Percentiles rank a stretch among this genome's conserved stretches.
Conservation (phyloP, 2,113 vertebrate species). For the Nesoenas mayeri region DNA sequence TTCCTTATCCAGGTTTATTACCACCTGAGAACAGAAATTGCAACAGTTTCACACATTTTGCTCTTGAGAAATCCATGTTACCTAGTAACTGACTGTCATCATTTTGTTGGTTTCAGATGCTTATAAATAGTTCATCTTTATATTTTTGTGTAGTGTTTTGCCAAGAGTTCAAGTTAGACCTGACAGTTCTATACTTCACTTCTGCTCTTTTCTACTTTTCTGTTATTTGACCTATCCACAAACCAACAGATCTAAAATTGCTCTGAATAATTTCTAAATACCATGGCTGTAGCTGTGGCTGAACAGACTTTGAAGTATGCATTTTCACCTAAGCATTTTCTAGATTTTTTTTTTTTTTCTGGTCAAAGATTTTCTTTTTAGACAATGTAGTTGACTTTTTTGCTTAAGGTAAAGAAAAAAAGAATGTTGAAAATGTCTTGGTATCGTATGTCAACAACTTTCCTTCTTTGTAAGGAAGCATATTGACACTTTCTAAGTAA, state of each 20-base stretch:
- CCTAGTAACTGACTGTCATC: not conserved
- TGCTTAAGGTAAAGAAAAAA: not conserved
- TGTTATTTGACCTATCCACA: not conserved
- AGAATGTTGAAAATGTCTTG: not conserved
- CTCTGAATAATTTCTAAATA: not conserved
- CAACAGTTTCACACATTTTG: not conserved
- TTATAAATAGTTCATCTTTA: not conserved
- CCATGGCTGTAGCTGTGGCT: not conserved
- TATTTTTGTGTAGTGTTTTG: not conserved
- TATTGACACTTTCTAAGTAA: not conserved
- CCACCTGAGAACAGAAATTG: not conserved
- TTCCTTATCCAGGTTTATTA: not conserved
- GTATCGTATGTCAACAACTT: not conserved
- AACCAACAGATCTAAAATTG: not conserved
- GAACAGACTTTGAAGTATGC: not conserved
- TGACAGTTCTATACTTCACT: not conserved
- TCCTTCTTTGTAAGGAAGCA: not conserved
- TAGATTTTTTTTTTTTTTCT: not conserved
- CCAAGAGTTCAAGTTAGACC: not conserved
- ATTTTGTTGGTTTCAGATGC: not conserved
- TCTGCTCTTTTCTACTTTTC: not conserved
- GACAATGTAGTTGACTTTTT: not conserved
- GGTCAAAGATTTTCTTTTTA: not conserved
- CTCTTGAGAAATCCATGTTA: not conserved
- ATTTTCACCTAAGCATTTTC: not conserved